Base-by-base conservation (phyloP, 2,113 vertebrate species). In the Archocentrus centrarchus region DNA sequence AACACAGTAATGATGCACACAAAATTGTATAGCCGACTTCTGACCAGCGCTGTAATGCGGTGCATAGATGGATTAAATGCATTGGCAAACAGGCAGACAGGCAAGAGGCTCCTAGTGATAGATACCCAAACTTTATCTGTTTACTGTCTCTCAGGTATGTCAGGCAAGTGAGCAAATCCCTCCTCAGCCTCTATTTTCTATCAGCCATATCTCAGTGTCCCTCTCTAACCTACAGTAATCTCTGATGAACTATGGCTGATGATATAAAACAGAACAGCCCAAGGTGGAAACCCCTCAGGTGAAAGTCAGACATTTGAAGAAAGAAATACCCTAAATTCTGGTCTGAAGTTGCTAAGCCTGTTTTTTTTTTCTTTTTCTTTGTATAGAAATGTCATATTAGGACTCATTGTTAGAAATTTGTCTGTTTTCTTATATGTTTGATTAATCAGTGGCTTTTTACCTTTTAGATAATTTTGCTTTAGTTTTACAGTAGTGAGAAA, bases 41-140 rank as follows among this genome's bases (percentile, higher is more conserved):
- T 91, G 81, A 89, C 39, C 30, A 27, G 50, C 20, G 2, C 70
- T 88, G 78, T 84, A 86, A 82, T 81, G 86, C 66, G 2, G 58
- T 88, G 41, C 77, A 92, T 77, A 90, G 85, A 91, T 79, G 89
- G 83, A 94, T 92, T 91, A 87, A 79, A 92, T 81, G 57, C 90
- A 87, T 76, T 89, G 90, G 86, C 80, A 89, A 81, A 68, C 79
- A 85, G 59, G 85, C 89, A 89, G 76, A 86, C 61, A 75, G 59
- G 58, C 84, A 81, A 85, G 79, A 88, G 83, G 32, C 88, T 87
- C 53, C 75, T 63, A 37, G 55, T 88, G 88, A 93, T 91, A 89
- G 77, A 91, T 90, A 90, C 77, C 85, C 66, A 82, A 89, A 92
- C 83, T 82, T 81, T 91, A 93, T 94, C 91, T 90, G 76, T 93